A percentile compares a stretch with the other conserved stretches of the same genome.
Conservation (phyloP, 1,140 invertebrate genomes). For the Drosophila aff. region DNA sequence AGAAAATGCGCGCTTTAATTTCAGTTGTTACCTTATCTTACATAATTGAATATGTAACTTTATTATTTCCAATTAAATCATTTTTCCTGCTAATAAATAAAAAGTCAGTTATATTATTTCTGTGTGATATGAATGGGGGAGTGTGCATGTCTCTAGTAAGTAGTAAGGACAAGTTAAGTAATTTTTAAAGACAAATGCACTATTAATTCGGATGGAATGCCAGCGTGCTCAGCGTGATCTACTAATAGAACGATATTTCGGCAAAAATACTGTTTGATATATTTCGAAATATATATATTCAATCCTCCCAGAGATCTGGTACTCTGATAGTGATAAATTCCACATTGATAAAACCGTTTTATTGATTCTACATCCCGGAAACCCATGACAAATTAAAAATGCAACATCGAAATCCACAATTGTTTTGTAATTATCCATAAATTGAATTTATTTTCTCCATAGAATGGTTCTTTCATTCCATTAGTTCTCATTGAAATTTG, state of each 20-base stretch:
- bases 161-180: neutral
- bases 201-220: too few species aligned
- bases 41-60: slow-evolving; percentile 43
- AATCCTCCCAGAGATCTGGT: neutral
- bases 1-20: slow-evolving; percentile 22
- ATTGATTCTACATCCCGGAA: neutral
- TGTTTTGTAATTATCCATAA: slow-evolving; percentile 76
- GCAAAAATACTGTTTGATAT: neutral
- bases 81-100: neutral
- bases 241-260: neutral
- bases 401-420: slow-evolving; percentile 6
- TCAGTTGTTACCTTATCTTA: slow-evolving; percentile 7
- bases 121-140: neutral
- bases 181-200: too few species aligned
- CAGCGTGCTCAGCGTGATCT: too few species aligned
- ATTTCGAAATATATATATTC: neutral
- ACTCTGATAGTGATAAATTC: neutral
- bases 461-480: slow-evolving; percentile 68
- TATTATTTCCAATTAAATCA: slow-evolving; percentile 7
- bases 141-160: neutral
- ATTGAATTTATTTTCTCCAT: slow-evolving; percentile 81
- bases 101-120: neutral
- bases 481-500: slow-evolving; percentile 78
- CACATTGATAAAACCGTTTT: neutral
- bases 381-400: neutral